Percentiles rank a stretch among this genome's conserved stretches.
Conservation (phyloP, 2,888 invertebrate species). For the Clivina fossor region DNA sequence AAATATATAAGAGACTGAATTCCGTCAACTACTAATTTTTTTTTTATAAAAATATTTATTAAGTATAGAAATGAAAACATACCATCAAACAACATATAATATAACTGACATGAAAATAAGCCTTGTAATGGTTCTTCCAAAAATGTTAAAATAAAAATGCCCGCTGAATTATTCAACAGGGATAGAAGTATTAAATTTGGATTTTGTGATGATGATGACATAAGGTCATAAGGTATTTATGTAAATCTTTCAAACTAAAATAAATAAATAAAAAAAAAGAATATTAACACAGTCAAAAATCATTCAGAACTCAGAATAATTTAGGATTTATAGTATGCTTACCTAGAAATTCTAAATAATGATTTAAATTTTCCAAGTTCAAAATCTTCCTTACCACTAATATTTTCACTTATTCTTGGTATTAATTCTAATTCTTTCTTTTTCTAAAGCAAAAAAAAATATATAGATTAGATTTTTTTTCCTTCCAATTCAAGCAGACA, state of each 20-base stretch:
- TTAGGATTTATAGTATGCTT: not conserved
- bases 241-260: conserved; percentile 9
- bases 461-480: not conserved
- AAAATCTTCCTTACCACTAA: not conserved
- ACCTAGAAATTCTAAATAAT: conserved; percentile 5
- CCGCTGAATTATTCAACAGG: conserved; percentile 12
- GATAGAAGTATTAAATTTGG: conserved; percentile 4
- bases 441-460: conserved; percentile 6
- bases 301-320: too few species aligned
- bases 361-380: conserved; percentile 19
- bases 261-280: not conserved
- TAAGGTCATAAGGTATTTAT: conserved; percentile 21
- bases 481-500: too few species aligned
- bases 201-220: conserved; percentile 5
- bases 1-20: too few species aligned
- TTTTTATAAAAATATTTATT: too few species aligned
- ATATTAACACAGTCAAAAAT: too few species aligned
- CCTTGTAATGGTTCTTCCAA: not conserved
- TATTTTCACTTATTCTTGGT: conserved; percentile 16
- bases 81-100: conserved; percentile 21
- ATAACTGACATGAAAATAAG: conserved; percentile 14
- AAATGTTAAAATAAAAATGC: conserved; percentile 17
- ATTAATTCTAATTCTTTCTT: conserved; percentile 16
- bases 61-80: not conserved
- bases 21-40: too few species aligned